Percentiles rank a stretch among this genome's conserved stretches.
phyloP scores from a whole-genome alignment of 2,113 vertebrate genomes.

The Sebastes schlegelii region DNA sequence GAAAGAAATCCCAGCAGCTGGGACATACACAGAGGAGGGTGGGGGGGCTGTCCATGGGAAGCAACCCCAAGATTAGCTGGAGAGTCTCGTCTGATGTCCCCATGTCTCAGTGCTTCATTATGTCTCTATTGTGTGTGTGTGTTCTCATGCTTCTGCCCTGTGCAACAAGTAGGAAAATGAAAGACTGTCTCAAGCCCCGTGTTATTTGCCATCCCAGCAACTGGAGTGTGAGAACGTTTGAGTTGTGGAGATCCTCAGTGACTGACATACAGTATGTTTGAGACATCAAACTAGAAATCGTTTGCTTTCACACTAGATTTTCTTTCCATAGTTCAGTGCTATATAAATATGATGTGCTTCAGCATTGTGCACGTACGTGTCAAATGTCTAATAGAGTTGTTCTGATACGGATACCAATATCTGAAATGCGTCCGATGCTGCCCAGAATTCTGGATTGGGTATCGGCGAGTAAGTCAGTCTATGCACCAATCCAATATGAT shows the following conservation, averaged over 20 bases:
- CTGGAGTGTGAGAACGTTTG: slow-evolving; percentile 63
- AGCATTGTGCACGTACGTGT: background rate
- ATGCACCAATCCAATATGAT: no score
- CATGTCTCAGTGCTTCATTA: slow-evolving; percentile 67
- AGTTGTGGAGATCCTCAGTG: background rate
- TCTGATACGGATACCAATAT: no score
- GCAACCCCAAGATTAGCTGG: slow-evolving; percentile 68
- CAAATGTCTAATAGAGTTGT: background rate
- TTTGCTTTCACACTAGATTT: background rate
- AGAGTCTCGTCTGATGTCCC: slow-evolving; percentile 68
- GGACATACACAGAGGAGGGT: slow-evolving; percentile 41
- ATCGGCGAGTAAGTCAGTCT: no score
- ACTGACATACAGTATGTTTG: background rate
- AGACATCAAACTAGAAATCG: background rate
- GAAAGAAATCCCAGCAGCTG: slow-evolving; percentile 72
- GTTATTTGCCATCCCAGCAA: slow-evolving; percentile 52
- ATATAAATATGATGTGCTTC: background rate
- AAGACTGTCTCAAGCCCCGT: slow-evolving; percentile 25
- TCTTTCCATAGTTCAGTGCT: background rate
- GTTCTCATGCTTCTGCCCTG: slow-evolving; percentile 51
- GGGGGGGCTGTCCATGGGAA: slow-evolving; percentile 70
- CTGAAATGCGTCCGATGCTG: no score
- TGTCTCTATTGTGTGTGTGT: slow-evolving; percentile 63
- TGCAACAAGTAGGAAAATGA: slow-evolving; percentile 60
- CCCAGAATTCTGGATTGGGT: no score